Evolutionary conservation across 1,140 invertebrate genomes (phyloP), one percentile per base, ranked within the genome.

Genomic region (Ceratoteleas bidentatus): DNA sequence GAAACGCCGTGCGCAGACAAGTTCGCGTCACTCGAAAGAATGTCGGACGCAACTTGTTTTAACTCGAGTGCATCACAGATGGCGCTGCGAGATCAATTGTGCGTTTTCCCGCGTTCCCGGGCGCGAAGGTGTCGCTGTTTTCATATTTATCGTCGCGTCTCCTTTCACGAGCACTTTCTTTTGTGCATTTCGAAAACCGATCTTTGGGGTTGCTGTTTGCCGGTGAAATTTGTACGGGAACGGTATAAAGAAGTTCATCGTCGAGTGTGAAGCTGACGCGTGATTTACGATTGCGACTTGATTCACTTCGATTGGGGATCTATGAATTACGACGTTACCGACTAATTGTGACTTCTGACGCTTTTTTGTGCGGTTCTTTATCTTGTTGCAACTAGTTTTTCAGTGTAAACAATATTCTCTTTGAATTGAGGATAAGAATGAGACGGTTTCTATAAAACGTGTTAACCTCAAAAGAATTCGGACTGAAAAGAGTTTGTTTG

Each of bases 91-190:
- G 45, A 74, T 50, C 40, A 74, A 73, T 62, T 33, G 36, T 45
- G 8, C 14, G 24, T 0, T 24, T 14, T 15, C 47, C 11, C 5
- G 9, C 10, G 7, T 40, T 40, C 6, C 6, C 36, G 0, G 2
- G 7, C 7, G 36, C 36, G 13, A 43, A 77, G 16, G 50, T 77
- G 74, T 77, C 74, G 65, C 62, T 64, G 74, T 62, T 77, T 62
- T 57, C 47, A 61, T 77, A 69, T 69, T 64, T 77, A 69, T 77
- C 52, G 50, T 57, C 47, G 47, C 15, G 15, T 36, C 15, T 68
- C 61, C 32, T 14, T 68, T 62, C 61, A 54, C 50, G 34, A 52
- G 34, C 54, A 13, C 36, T 32, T 58, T 47, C 56, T 61, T 66
- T 75, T 68, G 73, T 75, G 13, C 24, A 43, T 68, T 60, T 53